A percentile compares a stretch with the other conserved stretches of the same genome.
phyloP scores from a whole-genome alignment of 2,888 invertebrate genomes.

The Halictus ligatus region DNA sequence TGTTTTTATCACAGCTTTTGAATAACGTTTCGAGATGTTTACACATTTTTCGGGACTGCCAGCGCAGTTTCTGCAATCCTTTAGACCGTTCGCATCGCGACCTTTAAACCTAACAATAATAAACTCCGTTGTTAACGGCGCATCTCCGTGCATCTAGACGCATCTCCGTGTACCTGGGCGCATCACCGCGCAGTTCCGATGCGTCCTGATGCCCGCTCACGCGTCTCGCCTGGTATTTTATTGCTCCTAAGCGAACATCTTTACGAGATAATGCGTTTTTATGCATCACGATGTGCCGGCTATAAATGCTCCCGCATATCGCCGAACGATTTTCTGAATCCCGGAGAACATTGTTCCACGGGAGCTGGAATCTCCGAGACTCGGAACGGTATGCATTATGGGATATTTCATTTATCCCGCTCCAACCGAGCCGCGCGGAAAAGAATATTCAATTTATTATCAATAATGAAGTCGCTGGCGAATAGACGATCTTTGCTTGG shows the following conservation, averaged over 20 bases:
- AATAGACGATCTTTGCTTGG: neutral
- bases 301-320: neutral
- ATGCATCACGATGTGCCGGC: neutral
- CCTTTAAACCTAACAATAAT: neutral
- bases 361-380: neutral
- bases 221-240: neutral
- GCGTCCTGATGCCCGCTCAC: neutral
- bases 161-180: neutral
- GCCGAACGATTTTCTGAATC: neutral
- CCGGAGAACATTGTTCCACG: neutral
- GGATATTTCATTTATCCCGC: neutral
- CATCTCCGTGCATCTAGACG: neutral
- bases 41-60: neutral
- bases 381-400: neutral
- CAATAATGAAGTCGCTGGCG: neutral
- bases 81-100: neutral
- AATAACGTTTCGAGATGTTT: neutral
- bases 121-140: neutral
- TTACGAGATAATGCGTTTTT: neutral
- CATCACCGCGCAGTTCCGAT: neutral
- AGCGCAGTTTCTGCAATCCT: neutral
- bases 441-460: slow-evolving; percentile 5
- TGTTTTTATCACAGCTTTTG: neutral
- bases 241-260: neutral
- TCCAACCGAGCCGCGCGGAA: neutral